A percentile compares a stretch with the other conserved stretches of the same genome.
Evolutionary conservation across 2,888 invertebrate genomes (phyloP).

Genomic region (Trichogramma evanescens): DNA sequence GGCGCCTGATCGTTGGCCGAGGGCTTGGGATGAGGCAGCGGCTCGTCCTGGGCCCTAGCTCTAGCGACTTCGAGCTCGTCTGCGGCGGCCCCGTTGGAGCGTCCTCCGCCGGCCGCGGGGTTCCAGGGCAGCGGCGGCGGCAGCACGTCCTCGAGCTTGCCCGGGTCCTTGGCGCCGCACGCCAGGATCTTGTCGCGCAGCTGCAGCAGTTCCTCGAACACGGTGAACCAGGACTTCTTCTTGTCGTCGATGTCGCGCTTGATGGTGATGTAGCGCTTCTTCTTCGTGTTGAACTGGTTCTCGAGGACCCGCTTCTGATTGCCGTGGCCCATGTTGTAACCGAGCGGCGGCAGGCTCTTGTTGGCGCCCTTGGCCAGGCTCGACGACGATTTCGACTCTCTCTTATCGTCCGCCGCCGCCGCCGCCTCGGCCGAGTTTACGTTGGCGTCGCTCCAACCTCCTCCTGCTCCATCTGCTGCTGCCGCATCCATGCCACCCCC

Average conservation of each 20-base stretch:
- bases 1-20: not conserved
- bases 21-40: not conserved
- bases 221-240: conserved; percentile 7
- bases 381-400: not conserved
- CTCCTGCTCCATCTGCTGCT: conserved; percentile 8
- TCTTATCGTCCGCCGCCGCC: not conserved
- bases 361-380: not conserved
- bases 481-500: not conserved
- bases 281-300: conserved; percentile 31
- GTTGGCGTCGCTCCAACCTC: conserved; percentile 18
- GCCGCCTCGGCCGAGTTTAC: conserved; percentile 1
- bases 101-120: not conserved
- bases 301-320: conserved; percentile 29
- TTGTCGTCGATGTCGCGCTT: conserved; percentile 12
- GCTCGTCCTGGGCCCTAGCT: not conserved
- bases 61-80: not conserved
- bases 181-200: conserved; percentile 36
- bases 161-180: conserved; percentile 35
- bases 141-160: conserved; percentile 31
- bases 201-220: conserved; percentile 32
- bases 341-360: not conserved
- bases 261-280: conserved; percentile 23
- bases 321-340: not conserved
- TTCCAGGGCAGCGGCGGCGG: not conserved
- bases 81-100: not conserved